Base-by-base conservation (phyloP, 1,140 invertebrate genomes). In the Hermetia illucens region DNA sequence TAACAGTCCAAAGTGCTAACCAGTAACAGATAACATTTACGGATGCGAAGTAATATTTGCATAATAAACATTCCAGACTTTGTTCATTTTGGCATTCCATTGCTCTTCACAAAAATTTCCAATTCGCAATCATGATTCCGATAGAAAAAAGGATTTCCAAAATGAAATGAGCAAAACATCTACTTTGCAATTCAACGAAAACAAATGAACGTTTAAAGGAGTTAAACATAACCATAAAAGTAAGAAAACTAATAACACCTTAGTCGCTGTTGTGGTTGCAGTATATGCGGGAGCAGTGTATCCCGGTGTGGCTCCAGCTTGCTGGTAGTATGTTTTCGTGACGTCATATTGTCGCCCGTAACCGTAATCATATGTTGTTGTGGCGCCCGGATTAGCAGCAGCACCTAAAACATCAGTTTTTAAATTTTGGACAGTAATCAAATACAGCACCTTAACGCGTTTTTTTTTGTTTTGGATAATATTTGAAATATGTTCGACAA, bases 281-380 rank as follows among this genome's bases (percentile, higher is more conserved):
- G 8, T 27, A 27, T 76, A 77, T 9, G 72, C 71, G n/a, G 74
- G 71, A 38, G 76, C 74, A 34, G 75, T 72, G 46, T 81, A 79
- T 27, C 76, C 75, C 2, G 74, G 74, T 8, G 77, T 66, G 4
- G 77, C 68, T 8, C 73, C 76, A 9, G 77, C 73, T 47, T 80
- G 77, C 48, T 75, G 75, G 53, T 77, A 77, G 47, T 78, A 78
- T 0, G 73, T 74, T 36, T 71, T 75, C 35, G 74, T 75, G 38
- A 72, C n/a, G n/a, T n/a, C n/a, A n/a, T n/a, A n/a, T n/a, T 63
- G 56, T 29, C 70, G 54, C 24, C 73, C 72, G 64, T 76, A 76
- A 25, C 74, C 73, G 64, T 76, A 77, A 42, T 75, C 72, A 62
- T 75, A 74, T 4, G n/a, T n/a, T n/a, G n/a, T n/a, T n/a, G n/a